These are phyloP conservation scores for Anthophora plumipes DNA, from an alignment of 2,888 invertebrate species.

Conservation along the genomic window DNA sequence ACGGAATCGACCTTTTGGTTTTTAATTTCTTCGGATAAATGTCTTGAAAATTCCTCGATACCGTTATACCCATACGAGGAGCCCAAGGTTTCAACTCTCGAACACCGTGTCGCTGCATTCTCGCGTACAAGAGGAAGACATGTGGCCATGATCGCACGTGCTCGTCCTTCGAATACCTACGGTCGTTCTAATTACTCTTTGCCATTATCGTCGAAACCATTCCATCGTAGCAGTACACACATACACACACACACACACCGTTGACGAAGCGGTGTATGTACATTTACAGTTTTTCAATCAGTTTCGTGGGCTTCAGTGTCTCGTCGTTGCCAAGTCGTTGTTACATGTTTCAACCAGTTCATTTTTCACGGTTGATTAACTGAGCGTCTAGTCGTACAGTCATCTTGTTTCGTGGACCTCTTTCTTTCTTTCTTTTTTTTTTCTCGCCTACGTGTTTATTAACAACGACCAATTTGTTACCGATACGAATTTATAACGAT, in stretches of 20 bases:
- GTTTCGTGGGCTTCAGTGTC: neutral
- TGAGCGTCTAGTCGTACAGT: conserved; percentile 37
- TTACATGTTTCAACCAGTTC: conserved; percentile 32
- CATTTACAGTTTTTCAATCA: conserved; percentile 9
- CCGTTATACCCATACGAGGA: conserved; percentile 44
- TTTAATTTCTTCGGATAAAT: conserved; percentile 41
- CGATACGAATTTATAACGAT: neutral
- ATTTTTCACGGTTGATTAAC: conserved; percentile 59
- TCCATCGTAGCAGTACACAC: neutral
- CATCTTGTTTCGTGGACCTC: conserved; percentile 36
- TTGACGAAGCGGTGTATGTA: neutral
- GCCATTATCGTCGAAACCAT: conserved; percentile 1
- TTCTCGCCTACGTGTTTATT: neutral
- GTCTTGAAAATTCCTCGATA: conserved; percentile 40
- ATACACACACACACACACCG: too few relatives aligned
- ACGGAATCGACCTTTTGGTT: conserved; percentile 41
- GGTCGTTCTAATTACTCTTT: conserved; percentile 31
- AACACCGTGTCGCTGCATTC: conserved; percentile 18
- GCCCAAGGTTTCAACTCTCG: neutral
- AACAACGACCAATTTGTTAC: conserved; percentile 20
- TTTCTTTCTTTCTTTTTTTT: conserved; percentile 32
- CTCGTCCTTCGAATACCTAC: conserved; percentile 20
- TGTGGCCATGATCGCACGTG: conserved; percentile 34
- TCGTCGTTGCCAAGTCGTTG: conserved; percentile 31
- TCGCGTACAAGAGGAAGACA: neutral